These are phyloP conservation scores for Sphaeridia pumilis DNA, from an alignment of 2,888 invertebrate species.

Conservation along the genomic window DNA sequence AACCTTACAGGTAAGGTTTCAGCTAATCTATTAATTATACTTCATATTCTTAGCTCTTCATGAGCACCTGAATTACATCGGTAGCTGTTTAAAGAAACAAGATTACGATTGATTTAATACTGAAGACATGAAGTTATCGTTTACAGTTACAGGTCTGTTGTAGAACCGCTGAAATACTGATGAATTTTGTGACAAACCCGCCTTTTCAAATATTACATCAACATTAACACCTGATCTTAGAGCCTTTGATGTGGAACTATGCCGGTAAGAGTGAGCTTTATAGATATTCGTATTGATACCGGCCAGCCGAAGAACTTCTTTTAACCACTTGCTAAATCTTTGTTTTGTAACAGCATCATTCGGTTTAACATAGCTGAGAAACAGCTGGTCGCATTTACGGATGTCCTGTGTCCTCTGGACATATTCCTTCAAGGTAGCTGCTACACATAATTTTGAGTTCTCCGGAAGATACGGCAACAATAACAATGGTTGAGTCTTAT, in stretches of 20 bases:
- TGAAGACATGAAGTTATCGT: background rate
- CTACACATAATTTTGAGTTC: conserved; percentile 1
- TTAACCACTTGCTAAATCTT: conserved; percentile 11
- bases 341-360: background rate
- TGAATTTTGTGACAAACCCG: conserved; percentile 10
- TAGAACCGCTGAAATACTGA: conserved; percentile 6
- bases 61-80: background rate
- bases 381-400: background rate
- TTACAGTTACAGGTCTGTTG: conserved; percentile 5
- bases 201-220: conserved; percentile 2
- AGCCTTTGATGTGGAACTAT: conserved; percentile 10
- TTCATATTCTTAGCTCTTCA: background rate
- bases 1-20: background rate
- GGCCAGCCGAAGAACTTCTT: background rate
- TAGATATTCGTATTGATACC: conserved; percentile 4
- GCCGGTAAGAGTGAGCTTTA: conserved; percentile 13
- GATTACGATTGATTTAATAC: background rate
- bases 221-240: background rate
- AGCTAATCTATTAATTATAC: background rate
- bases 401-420: background rate
- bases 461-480: background rate
- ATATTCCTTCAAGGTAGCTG: background rate
- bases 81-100: background rate
- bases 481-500: background rate
- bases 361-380: conserved; percentile 3